A percentile compares a stretch with the other conserved stretches of the same genome.
Conservation (phyloP, 1,140 invertebrate species). For the Venustaconcha ellipsiformis region DNA sequence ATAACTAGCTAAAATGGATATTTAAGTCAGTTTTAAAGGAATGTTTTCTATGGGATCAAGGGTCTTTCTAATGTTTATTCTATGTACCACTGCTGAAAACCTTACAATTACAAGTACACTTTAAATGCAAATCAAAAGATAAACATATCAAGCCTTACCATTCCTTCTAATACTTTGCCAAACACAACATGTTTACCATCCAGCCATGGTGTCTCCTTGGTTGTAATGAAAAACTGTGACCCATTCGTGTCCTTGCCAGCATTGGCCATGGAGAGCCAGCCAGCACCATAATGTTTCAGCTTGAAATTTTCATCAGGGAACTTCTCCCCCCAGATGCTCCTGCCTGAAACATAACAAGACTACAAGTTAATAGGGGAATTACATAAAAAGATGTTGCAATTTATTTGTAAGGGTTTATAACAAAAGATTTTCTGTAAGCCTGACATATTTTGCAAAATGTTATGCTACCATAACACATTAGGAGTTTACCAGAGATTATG, state of each 20-base stretch:
- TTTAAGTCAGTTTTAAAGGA: not conserved
- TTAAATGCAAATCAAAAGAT: not conserved
- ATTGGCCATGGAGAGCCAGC: conserved; percentile 96
- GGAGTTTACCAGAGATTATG: no score
- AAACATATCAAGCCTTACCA: conserved; percentile 75
- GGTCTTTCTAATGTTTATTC: not conserved
- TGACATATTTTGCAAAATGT: no score
- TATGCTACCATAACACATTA: no score
- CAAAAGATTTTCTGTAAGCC: no score
- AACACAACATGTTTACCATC: conserved; percentile 97
- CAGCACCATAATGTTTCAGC: conserved; percentile 87
- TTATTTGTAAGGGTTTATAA: no score
- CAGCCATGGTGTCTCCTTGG: conserved; percentile 93
- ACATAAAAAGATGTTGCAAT: no score
- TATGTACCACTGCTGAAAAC: not conserved
- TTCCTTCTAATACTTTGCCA: conserved; percentile 94
- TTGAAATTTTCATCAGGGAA: conserved; percentile 99
- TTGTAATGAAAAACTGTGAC: conserved; percentile 98
- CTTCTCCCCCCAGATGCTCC: conserved; percentile 92
- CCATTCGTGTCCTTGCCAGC: conserved; percentile 94
- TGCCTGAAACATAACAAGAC: conserved; percentile 72
- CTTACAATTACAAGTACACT: not conserved
- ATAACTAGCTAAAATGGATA: not conserved
- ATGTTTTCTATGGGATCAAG: not conserved
- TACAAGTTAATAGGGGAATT: no score